Evolutionary conservation across 2,113 vertebrate species (phyloP).

Genomic region (Megalops atlanticus): DNA sequence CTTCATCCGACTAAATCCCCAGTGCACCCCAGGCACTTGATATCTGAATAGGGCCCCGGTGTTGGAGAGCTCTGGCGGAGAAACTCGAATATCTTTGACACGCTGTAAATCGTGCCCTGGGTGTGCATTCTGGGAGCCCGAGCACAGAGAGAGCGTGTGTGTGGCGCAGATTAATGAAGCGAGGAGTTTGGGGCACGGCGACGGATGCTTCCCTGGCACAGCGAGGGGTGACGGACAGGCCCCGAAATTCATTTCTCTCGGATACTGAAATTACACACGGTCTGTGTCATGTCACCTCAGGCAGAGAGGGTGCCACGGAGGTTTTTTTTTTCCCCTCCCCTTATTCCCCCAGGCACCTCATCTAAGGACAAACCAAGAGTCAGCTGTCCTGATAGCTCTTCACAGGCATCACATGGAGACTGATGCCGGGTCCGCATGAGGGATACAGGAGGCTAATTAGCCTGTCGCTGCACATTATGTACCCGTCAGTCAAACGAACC

Average conservation of each 20-base stretch:
- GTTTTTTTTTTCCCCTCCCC: constrained; percentile 8
- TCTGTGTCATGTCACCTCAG: background rate
- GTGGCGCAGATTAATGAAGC: background rate
- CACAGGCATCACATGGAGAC: too few relatives aligned
- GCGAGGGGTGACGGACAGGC: background rate
- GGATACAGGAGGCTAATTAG: too few relatives aligned
- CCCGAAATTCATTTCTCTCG: constrained; percentile 21
- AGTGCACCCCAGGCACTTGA: background rate
- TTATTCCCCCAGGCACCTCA: too few relatives aligned
- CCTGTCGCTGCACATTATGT: too few relatives aligned
- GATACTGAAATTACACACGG: constrained; percentile 9
- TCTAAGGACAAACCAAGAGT: background rate
- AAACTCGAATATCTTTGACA: background rate
- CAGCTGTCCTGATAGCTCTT: too few relatives aligned
- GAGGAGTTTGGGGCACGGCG: background rate
- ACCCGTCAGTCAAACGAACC: too few relatives aligned
- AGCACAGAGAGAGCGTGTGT: too few relatives aligned
- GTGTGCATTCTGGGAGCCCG: background rate
- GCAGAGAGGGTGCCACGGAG: constrained; percentile 10
- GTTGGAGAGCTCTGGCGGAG: background rate
- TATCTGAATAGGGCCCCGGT: background rate
- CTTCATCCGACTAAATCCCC: background rate
- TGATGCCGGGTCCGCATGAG: too few relatives aligned
- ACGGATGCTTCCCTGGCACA: background rate
- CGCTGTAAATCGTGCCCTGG: background rate